A percentile compares a stretch with the other conserved stretches of the same genome.
These are phyloP conservation scores for Nymphalis urticae DNA, from an alignment of 2,888 invertebrate species.

Conservation along the genomic window DNA sequence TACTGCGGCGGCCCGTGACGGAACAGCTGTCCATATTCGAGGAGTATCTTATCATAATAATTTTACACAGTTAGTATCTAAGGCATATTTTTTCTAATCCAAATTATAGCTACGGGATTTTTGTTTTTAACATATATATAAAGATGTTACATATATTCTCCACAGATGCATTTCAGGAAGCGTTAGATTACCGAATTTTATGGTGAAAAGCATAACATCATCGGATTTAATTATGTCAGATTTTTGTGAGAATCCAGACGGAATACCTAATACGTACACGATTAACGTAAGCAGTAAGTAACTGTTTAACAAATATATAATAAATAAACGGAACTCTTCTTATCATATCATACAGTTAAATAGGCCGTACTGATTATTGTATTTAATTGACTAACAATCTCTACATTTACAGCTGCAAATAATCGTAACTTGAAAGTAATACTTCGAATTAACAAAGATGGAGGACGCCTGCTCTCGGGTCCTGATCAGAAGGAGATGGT, in stretches of 20 bases:
- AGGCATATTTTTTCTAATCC: not conserved
- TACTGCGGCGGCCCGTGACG: slow-evolving; percentile 73
- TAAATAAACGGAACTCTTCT: not conserved
- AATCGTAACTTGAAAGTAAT: slow-evolving; percentile 53
- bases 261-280: slow-evolving; percentile 71
- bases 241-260: slow-evolving; percentile 65
- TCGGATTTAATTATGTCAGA: slow-evolving; percentile 74
- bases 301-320: not conserved
- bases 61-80: slow-evolving; percentile 80
- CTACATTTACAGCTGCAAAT: slow-evolving; percentile 49
- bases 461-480: slow-evolving; percentile 53
- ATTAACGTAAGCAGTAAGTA: slow-evolving; percentile 76
- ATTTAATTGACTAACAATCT: not conserved
- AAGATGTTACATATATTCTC: no score
- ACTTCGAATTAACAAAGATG: slow-evolving; percentile 54
- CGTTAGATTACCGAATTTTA: slow-evolving; percentile 70
- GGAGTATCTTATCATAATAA: slow-evolving; percentile 73
- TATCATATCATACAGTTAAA: no score
- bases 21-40: slow-evolving; percentile 80
- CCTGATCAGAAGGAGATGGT: slow-evolving; percentile 55
- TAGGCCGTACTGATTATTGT: no score
- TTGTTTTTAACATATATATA: not conserved
- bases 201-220: slow-evolving; percentile 62
- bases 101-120: no score
- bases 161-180: slow-evolving; percentile 79